Evolutionary conservation across 1,140 invertebrate genomes (phyloP), one percentile per base, ranked within the genome.

Genomic region (Lepidurus couesii): DNA sequence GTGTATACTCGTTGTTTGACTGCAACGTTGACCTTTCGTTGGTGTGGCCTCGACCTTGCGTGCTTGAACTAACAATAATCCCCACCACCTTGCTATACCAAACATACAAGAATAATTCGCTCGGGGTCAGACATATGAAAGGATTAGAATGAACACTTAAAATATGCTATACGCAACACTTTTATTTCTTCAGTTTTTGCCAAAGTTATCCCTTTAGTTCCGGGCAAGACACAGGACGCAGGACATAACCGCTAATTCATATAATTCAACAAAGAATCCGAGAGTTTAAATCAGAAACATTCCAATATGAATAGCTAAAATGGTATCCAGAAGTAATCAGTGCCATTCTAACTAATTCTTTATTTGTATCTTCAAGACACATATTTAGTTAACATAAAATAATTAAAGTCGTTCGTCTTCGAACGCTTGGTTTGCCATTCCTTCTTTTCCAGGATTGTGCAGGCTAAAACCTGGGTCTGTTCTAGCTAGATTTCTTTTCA

Each of bases 301-400:
- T 7, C 95, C 95, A 13, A 92, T 80, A 11, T 89, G 89, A 73
- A 91, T 89, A 82, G 92, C 92, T 7, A 93, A 84, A 83, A 95
- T 93, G 80, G 95, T 89, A 78, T 93, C 34, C 34, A 34, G 26
- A 34, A 34, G 1, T 3, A 34, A 34, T 1, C 26, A 34, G 1
- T 34, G 26, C 26, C 26, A 34, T 34, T 34, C 1, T 34, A 3
- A 34, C 34, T 34, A 34, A 3, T 34, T 34, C 4, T 34, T 34
- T 34, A 34, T 34, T 34, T 34, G 0, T 34, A 34, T 4, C 34
- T 34, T 34, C 34, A 34, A 34, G 26, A 34, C 2, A 34, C 34
- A 34, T 34, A 34, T 73, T 6, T 73, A n/a, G 0, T 3, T 73
- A 16, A 73, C 65, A n/a, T 4, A n/a, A 24, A 73, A n/a, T 73